Conservation (phyloP, 2,888 invertebrate genomes). For the Papilio elwesi region DNA sequence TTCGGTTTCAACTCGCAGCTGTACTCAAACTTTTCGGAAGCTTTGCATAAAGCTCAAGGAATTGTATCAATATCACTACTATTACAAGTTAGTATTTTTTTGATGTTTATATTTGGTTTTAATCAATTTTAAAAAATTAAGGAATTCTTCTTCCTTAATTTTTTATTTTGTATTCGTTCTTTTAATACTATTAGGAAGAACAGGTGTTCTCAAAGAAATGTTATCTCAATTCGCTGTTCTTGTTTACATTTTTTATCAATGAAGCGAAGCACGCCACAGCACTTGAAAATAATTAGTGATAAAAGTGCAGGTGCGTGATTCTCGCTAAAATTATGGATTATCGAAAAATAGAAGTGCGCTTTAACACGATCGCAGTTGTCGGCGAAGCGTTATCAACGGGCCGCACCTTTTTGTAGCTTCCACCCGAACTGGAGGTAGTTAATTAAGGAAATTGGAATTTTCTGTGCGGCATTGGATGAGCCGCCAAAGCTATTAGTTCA, state of each 20-base stretch:
- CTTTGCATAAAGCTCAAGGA: conserved; percentile 96
- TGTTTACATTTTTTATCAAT: too few relatives aligned
- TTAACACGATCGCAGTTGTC: conserved; percentile 71
- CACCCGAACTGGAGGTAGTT: conserved; percentile 73
- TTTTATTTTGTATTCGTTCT: too few relatives aligned
- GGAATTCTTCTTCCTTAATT: too few relatives aligned
- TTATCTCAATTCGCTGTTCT: background rate
- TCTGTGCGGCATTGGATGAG: conserved; percentile 78
- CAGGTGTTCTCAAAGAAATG: background rate
- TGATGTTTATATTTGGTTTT: background rate
- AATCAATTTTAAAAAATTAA: too few relatives aligned
- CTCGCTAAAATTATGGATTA: conserved; percentile 41
- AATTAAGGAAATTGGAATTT: conserved; percentile 84
- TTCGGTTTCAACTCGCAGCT: conserved; percentile 99
- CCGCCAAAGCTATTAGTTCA: conserved; percentile 81
- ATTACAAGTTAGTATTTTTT: conserved; percentile 89
- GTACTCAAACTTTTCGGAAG: conserved; percentile 98
- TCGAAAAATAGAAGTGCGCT: conserved; percentile 54
- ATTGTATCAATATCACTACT: conserved; percentile 97
- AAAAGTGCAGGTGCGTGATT: conserved; percentile 37
- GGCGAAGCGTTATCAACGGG: conserved; percentile 68
- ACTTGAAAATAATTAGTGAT: conserved; percentile 32
- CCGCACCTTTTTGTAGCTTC: conserved; percentile 76
- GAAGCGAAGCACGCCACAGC: conserved; percentile 12
- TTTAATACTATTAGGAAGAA: too few relatives aligned